Evolutionary conservation across 2,113 vertebrate species (phyloP).

Genomic region (Leucopternis melanops): DNA sequence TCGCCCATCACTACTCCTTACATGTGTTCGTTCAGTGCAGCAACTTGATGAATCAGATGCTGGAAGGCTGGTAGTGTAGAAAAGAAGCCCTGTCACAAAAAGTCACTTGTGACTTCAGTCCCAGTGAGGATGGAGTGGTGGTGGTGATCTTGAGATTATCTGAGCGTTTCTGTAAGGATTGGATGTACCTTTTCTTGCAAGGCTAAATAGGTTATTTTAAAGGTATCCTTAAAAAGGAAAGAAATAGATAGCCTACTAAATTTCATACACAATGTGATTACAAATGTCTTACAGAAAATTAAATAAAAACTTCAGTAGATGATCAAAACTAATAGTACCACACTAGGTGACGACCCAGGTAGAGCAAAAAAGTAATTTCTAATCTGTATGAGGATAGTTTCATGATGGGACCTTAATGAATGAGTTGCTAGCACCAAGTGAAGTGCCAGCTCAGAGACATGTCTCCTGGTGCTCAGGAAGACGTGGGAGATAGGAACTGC

Average conservation of each 20-base stretch:
- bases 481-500: background rate
- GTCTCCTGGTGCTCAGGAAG: background rate
- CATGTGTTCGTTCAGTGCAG: background rate
- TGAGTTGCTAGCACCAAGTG: background rate
- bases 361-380: background rate
- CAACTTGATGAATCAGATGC: background rate
- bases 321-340: background rate
- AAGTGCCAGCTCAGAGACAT: background rate
- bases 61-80: background rate
- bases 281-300: background rate
- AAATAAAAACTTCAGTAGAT: background rate
- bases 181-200: background rate
- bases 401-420: background rate
- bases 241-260: background rate
- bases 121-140: background rate
- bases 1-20: background rate
- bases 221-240: background rate
- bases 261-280: background rate
- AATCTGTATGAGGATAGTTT: background rate
- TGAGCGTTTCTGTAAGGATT: background rate
- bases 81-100: background rate
- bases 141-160: background rate
- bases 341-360: background rate
- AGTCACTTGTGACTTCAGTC: background rate
- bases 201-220: background rate